Evolutionary conservation across 1,140 invertebrate genomes (phyloP).

Genomic region (Helicoverpa zea): DNA sequence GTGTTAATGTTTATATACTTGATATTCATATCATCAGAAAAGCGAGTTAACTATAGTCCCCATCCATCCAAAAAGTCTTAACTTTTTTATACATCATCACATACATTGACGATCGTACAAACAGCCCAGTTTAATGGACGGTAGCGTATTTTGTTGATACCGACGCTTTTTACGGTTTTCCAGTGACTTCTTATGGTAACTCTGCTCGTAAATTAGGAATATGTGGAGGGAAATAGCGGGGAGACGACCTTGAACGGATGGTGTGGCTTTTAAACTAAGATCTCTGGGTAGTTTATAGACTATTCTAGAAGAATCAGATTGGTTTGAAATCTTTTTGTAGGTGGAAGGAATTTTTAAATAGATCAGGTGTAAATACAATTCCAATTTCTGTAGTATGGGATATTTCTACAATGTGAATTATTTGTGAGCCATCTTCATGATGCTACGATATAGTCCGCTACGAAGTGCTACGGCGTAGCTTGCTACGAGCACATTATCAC

Average conservation of each 20-base stretch:
- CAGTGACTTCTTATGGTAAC: slow-evolving; percentile 49
- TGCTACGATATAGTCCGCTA: not conserved
- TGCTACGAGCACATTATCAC: not conserved
- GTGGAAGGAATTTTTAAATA: no score
- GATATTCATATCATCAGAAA: no score
- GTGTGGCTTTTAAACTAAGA: slow-evolving; percentile 24
- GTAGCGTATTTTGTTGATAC: slow-evolving; percentile 50
- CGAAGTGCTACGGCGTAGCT: not conserved
- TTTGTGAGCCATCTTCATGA: not conserved
- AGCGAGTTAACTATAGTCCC: not conserved
- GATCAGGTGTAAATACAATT: no score
- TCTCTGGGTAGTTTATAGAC: slow-evolving; percentile 15
- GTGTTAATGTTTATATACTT: no score
- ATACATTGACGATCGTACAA: slow-evolving; percentile 50
- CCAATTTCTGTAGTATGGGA: no score
- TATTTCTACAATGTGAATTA: no score
- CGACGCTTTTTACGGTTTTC: slow-evolving; percentile 44
- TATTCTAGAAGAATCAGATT: no score
- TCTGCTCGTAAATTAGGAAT: slow-evolving; percentile 47
- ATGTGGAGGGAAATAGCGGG: slow-evolving; percentile 35
- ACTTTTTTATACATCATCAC: slow-evolving; percentile 46
- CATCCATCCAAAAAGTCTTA: slow-evolving; percentile 16
- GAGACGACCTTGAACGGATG: slow-evolving; percentile 39
- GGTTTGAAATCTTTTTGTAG: no score
- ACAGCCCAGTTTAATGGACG: slow-evolving; percentile 45